These are phyloP conservation scores for Microhierax caerulescens DNA, from an alignment of 2,797 vertebrate species.

Conservation along the genomic window DNA sequence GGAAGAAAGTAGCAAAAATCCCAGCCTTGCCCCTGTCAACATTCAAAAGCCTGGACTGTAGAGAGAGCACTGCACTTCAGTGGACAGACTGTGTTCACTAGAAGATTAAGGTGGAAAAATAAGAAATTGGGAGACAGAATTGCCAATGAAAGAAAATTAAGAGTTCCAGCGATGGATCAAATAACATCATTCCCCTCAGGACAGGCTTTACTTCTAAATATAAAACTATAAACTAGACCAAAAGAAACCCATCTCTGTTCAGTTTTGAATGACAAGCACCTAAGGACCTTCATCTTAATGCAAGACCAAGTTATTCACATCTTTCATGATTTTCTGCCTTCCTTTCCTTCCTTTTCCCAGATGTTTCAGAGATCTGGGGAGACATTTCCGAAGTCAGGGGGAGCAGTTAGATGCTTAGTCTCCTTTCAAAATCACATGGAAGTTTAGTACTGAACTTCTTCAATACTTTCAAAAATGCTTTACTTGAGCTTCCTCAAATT, in stretches of 20 bases:
- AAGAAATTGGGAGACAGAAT: not conserved
- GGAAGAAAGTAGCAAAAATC: not conserved
- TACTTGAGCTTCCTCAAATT: not conserved
- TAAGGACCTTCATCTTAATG: not conserved
- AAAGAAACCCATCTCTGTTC: fast-evolving
- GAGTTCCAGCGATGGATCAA: not conserved
- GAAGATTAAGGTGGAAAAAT: not conserved
- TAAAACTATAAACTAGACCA: not conserved
- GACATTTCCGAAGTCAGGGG: not conserved
- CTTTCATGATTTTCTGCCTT: not conserved
- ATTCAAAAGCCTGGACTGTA: not conserved
- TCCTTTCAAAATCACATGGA: not conserved
- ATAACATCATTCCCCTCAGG: not conserved
- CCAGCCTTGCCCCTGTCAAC: not conserved
- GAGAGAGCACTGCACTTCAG: not conserved
- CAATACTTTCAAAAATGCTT: not conserved
- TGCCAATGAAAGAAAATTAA: not conserved
- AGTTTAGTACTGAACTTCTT: not conserved
- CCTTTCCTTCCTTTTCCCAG: not conserved
- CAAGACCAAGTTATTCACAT: not conserved
- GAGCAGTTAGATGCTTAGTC: not conserved
- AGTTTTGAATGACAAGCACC: not conserved
- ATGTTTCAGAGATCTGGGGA: not conserved
- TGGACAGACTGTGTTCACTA: fast-evolving
- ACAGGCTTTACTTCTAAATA: not conserved